Percentiles rank a stretch among this genome's conserved stretches.
Evolutionary conservation across 2,888 invertebrate species (phyloP).

Genomic region (Drosophila conformis): DNA sequence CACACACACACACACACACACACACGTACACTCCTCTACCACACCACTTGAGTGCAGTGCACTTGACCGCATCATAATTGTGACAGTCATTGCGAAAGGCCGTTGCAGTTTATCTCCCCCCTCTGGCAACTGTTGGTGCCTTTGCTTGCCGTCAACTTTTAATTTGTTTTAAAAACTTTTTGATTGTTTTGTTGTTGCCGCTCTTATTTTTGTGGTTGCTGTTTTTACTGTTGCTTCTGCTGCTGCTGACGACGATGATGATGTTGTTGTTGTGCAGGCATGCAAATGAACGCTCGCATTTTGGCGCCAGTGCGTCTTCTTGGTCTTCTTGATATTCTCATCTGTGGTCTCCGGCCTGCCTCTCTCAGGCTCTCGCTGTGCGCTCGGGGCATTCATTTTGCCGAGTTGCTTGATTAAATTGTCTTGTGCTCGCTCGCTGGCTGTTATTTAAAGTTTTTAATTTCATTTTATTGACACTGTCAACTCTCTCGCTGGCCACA

Average conservation of each 20-base stretch:
- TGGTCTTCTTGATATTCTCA: conserved; percentile 27
- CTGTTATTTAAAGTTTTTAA: conserved; percentile 74
- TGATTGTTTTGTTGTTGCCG: conserved; percentile 69
- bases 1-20: neutral
- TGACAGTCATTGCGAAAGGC: conserved; percentile 55
- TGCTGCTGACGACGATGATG: neutral
- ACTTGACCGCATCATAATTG: conserved; percentile 77
- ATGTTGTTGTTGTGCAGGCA: conserved; percentile 45
- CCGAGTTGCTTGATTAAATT: conserved; percentile 76
- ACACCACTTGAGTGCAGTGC: conserved; percentile 56
- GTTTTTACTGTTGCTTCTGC: conserved; percentile 18
- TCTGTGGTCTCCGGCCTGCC: conserved; percentile 18
- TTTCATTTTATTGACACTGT: conserved; percentile 76
- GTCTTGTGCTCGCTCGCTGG: conserved; percentile 47
- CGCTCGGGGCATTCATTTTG: conserved; percentile 69
- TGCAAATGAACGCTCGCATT: conserved; percentile 63
- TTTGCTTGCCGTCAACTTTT: conserved; percentile 69
- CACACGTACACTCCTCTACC: neutral
- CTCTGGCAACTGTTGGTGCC: neutral
- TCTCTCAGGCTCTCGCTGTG: neutral
- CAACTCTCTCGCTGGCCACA: conserved; percentile 8
- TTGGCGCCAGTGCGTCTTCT: conserved; percentile 50
- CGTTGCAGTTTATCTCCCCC: conserved; percentile 48
- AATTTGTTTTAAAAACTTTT: conserved; percentile 81
- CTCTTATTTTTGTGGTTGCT: conserved; percentile 27